These are phyloP conservation scores for Rhincodon typus DNA, from an alignment of 2,797 vertebrate genomes.

Conservation along the genomic window DNA sequence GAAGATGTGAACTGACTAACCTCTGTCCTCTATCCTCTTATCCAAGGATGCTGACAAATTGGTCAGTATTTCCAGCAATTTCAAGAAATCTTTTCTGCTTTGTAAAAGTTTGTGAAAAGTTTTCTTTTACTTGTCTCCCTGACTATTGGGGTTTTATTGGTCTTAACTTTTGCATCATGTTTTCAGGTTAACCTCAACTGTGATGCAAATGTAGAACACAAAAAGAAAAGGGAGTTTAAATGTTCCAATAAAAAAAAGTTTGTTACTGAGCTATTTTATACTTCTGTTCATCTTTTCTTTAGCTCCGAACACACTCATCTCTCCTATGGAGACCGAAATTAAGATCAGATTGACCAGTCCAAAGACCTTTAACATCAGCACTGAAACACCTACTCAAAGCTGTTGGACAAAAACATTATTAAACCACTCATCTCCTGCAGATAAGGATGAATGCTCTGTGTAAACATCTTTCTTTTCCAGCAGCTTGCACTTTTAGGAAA, in stretches of 20 bases:
- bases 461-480: constrained; percentile 36
- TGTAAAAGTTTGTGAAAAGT: background rate
- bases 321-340: constrained; percentile 29
- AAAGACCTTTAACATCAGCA: constrained; percentile 24
- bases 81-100: background rate
- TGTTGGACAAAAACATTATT: constrained; percentile 32
- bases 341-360: constrained; percentile 31
- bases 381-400: background rate
- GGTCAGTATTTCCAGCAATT: background rate
- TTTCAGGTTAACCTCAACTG: background rate
- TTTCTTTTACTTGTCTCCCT: background rate
- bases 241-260: background rate
- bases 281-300: background rate
- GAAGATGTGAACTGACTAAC: background rate
- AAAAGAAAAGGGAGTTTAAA: background rate
- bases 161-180: background rate
- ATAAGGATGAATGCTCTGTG: constrained; percentile 29
- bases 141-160: background rate
- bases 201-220: background rate
- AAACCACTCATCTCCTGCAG: constrained; percentile 27
- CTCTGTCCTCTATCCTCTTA: background rate
- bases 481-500: constrained; percentile 20
- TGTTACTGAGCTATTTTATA: background rate
- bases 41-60: background rate
- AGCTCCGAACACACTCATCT: background rate